Percentiles rank a stretch among this genome's conserved stretches.
These are phyloP conservation scores for Leucosticte australis DNA, from an alignment of 2,113 vertebrate species.

Conservation along the genomic window DNA sequence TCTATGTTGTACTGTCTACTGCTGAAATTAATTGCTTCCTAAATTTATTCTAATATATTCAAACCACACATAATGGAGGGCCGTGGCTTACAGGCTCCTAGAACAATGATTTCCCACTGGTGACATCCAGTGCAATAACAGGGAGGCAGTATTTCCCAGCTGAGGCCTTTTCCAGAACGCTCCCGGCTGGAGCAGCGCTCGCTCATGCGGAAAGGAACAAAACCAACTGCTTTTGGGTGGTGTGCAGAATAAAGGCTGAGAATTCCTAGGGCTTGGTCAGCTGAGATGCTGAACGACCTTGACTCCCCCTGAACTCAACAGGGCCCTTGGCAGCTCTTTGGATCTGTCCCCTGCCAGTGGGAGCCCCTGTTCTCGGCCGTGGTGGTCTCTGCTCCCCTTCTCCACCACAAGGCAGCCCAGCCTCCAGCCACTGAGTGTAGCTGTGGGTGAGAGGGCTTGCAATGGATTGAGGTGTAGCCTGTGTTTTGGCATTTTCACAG, in stretches of 20 bases:
- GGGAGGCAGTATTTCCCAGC: not conserved
- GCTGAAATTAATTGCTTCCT: conserved; percentile 22
- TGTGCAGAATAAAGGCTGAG: not conserved
- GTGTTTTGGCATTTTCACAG: not conserved
- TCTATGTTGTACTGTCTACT: not conserved
- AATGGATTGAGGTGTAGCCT: not conserved
- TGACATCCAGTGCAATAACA: not conserved
- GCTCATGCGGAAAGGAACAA: not conserved
- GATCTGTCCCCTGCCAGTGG: not conserved
- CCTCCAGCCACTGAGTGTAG: accelerated
- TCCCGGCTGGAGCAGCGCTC: not conserved
- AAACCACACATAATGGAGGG: not conserved
- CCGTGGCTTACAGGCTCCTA: not conserved
- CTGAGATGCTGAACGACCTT: not conserved
- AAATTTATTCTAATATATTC: conserved; percentile 50
- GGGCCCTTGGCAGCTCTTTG: not conserved
- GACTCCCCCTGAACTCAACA: not conserved
- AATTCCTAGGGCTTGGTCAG: not conserved
- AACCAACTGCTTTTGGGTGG: not conserved
- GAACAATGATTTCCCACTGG: not conserved
- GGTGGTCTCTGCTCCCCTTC: not conserved
- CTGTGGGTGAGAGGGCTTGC: not conserved
- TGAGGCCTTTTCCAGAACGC: not conserved
- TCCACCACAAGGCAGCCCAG: accelerated
- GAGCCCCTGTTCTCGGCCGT: not conserved